Conservation (phyloP, 2,888 invertebrate genomes). For the Aphidius colemani region DNA sequence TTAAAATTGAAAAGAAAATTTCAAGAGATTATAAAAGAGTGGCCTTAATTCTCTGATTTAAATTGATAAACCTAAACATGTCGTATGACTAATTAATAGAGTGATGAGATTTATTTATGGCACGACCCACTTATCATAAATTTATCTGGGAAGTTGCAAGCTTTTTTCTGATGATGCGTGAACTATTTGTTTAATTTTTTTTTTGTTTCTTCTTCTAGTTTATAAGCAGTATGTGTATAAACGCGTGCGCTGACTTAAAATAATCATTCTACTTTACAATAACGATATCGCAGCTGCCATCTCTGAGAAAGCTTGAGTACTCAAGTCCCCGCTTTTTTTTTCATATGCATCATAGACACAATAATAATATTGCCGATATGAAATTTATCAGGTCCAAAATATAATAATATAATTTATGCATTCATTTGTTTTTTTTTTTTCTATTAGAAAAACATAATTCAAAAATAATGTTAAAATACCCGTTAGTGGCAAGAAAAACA, state of each 20-base stretch:
- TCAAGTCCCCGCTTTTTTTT: neutral
- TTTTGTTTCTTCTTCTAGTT: neutral
- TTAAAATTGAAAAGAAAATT: no score
- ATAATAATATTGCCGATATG: no score
- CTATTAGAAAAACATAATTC: conserved; percentile 7
- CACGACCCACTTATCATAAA: conserved; percentile 15
- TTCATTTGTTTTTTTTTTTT: neutral
- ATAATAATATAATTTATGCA: conserved; percentile 3
- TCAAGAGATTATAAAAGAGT: no score
- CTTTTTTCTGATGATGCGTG: conserved; percentile 8
- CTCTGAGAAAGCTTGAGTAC: conserved; percentile 45
- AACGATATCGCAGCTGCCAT: conserved; percentile 59
- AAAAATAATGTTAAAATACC: conserved; percentile 26
- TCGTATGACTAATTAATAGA: no score
- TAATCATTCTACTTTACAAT: conserved; percentile 22
- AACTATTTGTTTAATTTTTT: conserved; percentile 7
- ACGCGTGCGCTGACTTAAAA: no score
- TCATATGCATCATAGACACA: conserved; percentile 1
- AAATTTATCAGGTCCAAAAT: neutral
- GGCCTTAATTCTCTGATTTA: no score
- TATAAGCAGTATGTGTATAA: no score
- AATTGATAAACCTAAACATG: no score
- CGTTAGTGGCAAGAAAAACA: conserved; percentile 37
- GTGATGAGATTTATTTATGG: no score
- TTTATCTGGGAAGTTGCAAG: conserved; percentile 17